Evolutionary conservation across 2,113 vertebrate species (phyloP).

Genomic region (Perccottus glenii): DNA sequence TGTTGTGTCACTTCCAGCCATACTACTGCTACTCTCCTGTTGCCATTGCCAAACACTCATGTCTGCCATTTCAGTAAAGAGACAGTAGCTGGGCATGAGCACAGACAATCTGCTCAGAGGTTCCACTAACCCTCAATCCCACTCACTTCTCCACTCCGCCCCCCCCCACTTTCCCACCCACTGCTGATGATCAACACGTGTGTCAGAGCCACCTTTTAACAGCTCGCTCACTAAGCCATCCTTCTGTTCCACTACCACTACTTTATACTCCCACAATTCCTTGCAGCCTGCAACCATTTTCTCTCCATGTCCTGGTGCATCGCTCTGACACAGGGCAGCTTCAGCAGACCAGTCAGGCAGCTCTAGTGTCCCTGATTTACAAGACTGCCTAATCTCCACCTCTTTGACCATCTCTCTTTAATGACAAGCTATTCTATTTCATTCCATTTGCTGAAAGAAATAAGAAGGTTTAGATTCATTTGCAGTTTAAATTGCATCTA

Average conservation of each 20-base stretch:
- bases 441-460: too few species aligned
- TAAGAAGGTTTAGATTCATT: too few species aligned
- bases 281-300: slow-evolving; percentile 9
- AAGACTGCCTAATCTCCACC: slow-evolving; percentile 42
- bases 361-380: slow-evolving; percentile 46
- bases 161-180: not conserved
- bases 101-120: slow-evolving; percentile 51
- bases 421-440: not conserved
- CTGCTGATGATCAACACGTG: slow-evolving; percentile 56
- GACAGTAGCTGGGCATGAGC: slow-evolving; percentile 38
- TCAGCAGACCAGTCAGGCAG: not conserved
- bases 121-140: not conserved
- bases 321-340: slow-evolving; percentile 23
- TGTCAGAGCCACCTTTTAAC: slow-evolving; percentile 42
- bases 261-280: slow-evolving; percentile 4
- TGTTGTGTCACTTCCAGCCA: slow-evolving; percentile 26
- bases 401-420: not conserved
- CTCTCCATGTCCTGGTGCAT: not conserved
- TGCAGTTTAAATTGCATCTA: too few species aligned
- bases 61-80: slow-evolving; percentile 49
- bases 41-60: slow-evolving; percentile 42
- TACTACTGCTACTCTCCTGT: slow-evolving; percentile 29
- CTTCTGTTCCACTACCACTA: slow-evolving; percentile 38
- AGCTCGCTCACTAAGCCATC: slow-evolving; percentile 42
- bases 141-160: too few species aligned